Conservation (phyloP, 64 coral and sea anemone genomes). For the Catalaphyllia jardinei region DNA sequence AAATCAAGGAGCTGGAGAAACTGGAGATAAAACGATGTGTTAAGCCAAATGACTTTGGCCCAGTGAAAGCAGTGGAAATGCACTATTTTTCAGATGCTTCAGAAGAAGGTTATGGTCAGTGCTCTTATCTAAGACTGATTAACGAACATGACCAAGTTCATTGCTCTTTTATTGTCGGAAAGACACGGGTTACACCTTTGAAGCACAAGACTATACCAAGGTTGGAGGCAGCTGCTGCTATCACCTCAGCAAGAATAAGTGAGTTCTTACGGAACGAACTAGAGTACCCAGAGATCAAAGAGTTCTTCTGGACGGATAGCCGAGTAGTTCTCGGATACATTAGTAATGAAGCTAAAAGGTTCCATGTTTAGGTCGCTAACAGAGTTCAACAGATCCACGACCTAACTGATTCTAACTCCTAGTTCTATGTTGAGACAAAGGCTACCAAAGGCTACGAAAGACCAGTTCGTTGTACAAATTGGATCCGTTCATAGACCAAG, state of each 20-base stretch:
- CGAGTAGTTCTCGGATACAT: conserved; percentile 42
- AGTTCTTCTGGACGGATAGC: conserved; percentile 55
- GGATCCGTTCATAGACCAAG: conserved; percentile 25
- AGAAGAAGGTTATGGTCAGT: conserved; percentile 39
- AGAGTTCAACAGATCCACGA: conserved; percentile 37
- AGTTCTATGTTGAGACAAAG: conserved; percentile 18
- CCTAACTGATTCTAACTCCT: conserved; percentile 23
- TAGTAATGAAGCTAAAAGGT: conserved; percentile 40
- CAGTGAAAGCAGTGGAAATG: conserved; percentile 13
- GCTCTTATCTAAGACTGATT: conserved; percentile 25
- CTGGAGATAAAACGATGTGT: conserved; percentile 20
- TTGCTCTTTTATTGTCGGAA: conserved; percentile 42
- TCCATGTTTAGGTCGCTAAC: conserved; percentile 51
- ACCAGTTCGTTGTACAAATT: conserved; percentile 23
- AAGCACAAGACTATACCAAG: conserved; percentile 39
- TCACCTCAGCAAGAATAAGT: conserved; percentile 18
- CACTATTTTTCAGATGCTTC: conserved; percentile 55
- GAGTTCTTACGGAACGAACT: conserved; percentile 15
- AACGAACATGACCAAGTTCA: conserved; percentile 39
- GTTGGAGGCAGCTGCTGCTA: conserved; percentile 30
- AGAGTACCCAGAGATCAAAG: conserved; percentile 1
- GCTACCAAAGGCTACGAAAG: neutral
- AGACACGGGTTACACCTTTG: conserved; percentile 40
- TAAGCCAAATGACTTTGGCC: conserved; percentile 26
- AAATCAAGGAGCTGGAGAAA: conserved; percentile 29